Percentiles rank a stretch among this genome's conserved stretches.
These are phyloP conservation scores for Carapus acus DNA, from an alignment of 2,797 vertebrate species.

Conservation along the genomic window DNA sequence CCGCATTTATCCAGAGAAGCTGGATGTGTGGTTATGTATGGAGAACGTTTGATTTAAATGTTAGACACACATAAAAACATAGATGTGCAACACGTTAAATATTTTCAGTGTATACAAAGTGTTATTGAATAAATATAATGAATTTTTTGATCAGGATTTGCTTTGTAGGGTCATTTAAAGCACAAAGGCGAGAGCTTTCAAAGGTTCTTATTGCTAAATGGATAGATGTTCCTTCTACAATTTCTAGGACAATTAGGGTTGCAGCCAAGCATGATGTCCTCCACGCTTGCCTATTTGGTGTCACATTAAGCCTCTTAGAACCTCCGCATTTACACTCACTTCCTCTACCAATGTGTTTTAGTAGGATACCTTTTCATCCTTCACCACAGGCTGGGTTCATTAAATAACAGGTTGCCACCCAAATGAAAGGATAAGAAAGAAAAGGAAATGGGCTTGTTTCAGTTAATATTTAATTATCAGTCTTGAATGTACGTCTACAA, in stretches of 20 bases:
- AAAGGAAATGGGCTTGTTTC: conserved; percentile 14
- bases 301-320: conserved; percentile 52
- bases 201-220: conserved; percentile 54
- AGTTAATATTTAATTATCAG: conserved; percentile 41
- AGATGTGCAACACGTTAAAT: too few species aligned
- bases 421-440: conserved; percentile 44
- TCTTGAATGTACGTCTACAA: conserved; percentile 37
- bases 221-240: conserved; percentile 61
- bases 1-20: too few species aligned
- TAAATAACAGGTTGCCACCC: conserved; percentile 39
- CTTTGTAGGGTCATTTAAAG: conserved; percentile 23
- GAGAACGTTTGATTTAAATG: not conserved
- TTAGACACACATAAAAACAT: not conserved
- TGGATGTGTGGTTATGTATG: not conserved
- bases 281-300: conserved; percentile 56
- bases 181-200: conserved; percentile 28
- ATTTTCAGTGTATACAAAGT: too few species aligned
- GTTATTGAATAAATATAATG: too few species aligned
- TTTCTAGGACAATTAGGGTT: conserved; percentile 59
- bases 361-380: conserved; percentile 36
- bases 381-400: conserved; percentile 34
- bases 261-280: conserved; percentile 62
- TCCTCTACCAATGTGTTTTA: conserved; percentile 42
- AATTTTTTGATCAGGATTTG: conserved; percentile 7
- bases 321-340: conserved; percentile 28